Conservation (phyloP, 2,797 vertebrate species). For the Enoplosus armatus region DNA sequence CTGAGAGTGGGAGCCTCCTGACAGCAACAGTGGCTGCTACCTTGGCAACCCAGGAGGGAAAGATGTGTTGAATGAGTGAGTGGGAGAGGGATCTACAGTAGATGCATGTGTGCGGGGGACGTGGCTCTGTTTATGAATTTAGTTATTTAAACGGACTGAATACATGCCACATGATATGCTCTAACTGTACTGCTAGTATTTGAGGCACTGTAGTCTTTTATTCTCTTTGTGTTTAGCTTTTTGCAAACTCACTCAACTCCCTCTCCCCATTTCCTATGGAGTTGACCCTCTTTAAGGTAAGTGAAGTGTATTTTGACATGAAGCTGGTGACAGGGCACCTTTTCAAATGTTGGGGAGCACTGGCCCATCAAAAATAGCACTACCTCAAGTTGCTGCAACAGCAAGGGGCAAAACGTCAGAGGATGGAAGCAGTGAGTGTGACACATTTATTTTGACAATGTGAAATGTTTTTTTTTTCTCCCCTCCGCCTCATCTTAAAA, state of each 20-base stretch:
- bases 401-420: slow-evolving; percentile 69
- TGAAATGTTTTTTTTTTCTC: slow-evolving; percentile 54
- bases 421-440: slow-evolving; percentile 47
- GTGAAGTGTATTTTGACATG: slow-evolving; percentile 66
- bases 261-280: slow-evolving; percentile 7
- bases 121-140: slow-evolving; percentile 82
- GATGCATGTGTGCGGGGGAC: slow-evolving; percentile 77
- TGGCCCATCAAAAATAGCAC: slow-evolving; percentile 67
- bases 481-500: slow-evolving; percentile 69
- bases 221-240: slow-evolving; percentile 45
- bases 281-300: slow-evolving; percentile 58
- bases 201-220: slow-evolving; percentile 49
- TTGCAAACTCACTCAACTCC: slow-evolving; percentile 39
- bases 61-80: slow-evolving; percentile 84
- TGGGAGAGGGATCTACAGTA: slow-evolving; percentile 83
- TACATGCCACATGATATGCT: slow-evolving; percentile 65
- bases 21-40: slow-evolving; percentile 86
- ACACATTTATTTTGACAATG: slow-evolving; percentile 81
- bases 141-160: slow-evolving; percentile 75
- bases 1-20: slow-evolving; percentile 85
- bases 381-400: slow-evolving; percentile 65
- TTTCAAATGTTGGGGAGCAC: slow-evolving; percentile 60
- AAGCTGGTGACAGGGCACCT: slow-evolving; percentile 71
- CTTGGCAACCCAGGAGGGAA: slow-evolving; percentile 85
- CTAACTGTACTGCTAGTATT: slow-evolving; percentile 52